Evolutionary conservation across 1,140 invertebrate genomes (phyloP), one percentile per base, ranked within the genome.

Genomic region (Cyphomyrmex costatus): DNA sequence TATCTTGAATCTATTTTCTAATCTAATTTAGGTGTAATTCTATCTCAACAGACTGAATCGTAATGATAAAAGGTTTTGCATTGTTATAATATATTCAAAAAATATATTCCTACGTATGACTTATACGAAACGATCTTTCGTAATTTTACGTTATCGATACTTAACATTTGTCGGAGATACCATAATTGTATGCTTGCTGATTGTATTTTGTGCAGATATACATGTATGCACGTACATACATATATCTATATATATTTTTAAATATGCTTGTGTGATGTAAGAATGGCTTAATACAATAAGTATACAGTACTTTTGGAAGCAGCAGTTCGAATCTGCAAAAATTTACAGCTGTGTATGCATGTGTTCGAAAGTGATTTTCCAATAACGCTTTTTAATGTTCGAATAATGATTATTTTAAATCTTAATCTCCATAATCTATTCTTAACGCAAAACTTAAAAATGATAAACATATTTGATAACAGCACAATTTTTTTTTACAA

Each of bases 31-130:
- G 27, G 33, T 65, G 49, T 78, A 78, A 73, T 87, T 90, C 74
- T 71, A 78, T 58, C 21, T 68, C 65, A 86, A 60, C 73, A 85
- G 85, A 90, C 89, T 90, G 88, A 90, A 87, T 76, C 36, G 51
- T 79, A 87, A 76, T 58, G 27, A 77, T 87, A 61, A 74, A 89
- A 33, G 30, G 51, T 49, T 87, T 76, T 27, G 36, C 61, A 80
- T 24, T 19, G 10, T 36, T 77, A 33, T n/a, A 80, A 30, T 16
- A 80, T 10, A 3, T 70, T 53, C 49, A 19, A 30, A n/a, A 36
- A 16, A 61, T 42, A 61, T 42, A 51, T n/a, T 21, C 7, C 0
- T 71, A 6, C n/a, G 27, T 65, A 56, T 53, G 80, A 58, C 36
- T 42, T 77, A 77, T 24, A 85, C 61, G 61, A 63, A n/a, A n/a